Percentiles rank a stretch among this genome's conserved stretches.
Evolutionary conservation across 2,797 vertebrate genomes (phyloP).

Genomic region (Sebastes minor): DNA sequence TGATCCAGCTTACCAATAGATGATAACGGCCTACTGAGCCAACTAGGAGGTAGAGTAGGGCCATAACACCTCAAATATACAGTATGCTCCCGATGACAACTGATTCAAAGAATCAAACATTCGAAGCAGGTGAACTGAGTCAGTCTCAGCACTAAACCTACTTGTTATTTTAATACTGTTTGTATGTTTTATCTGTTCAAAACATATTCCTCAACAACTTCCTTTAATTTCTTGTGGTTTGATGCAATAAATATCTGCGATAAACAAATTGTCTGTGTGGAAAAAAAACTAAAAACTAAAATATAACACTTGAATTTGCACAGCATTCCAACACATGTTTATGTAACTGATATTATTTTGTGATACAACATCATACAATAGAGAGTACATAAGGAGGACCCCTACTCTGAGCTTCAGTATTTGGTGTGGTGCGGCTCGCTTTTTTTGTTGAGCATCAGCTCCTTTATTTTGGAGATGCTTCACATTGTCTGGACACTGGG

Average conservation of each 20-base stretch:
- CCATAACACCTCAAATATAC: background rate
- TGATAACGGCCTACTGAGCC: background rate
- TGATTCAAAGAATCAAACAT: background rate
- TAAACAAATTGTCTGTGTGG: background rate
- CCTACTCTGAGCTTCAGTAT: background rate
- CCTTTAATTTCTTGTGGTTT: background rate
- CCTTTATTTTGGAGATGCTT: slow-evolving; percentile 21
- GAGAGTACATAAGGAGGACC: background rate
- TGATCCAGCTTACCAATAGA: background rate
- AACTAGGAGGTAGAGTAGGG: background rate
- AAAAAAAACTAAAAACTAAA: background rate
- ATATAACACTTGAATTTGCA: no score
- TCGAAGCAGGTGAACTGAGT: background rate
- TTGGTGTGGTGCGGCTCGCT: background rate
- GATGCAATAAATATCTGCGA: background rate
- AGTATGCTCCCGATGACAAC: background rate
- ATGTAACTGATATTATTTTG: background rate
- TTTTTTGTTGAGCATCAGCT: slow-evolving; percentile 29
- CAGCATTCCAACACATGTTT: background rate
- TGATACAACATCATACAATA: background rate
- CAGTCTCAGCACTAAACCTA: background rate
- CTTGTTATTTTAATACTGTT: background rate
- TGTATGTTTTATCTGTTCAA: background rate
- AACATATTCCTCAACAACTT: background rate
- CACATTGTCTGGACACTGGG: slow-evolving; percentile 44